These are phyloP conservation scores for Rhinatrema bivittatum DNA, from an alignment of 2,797 vertebrate species.

Conservation along the genomic window DNA sequence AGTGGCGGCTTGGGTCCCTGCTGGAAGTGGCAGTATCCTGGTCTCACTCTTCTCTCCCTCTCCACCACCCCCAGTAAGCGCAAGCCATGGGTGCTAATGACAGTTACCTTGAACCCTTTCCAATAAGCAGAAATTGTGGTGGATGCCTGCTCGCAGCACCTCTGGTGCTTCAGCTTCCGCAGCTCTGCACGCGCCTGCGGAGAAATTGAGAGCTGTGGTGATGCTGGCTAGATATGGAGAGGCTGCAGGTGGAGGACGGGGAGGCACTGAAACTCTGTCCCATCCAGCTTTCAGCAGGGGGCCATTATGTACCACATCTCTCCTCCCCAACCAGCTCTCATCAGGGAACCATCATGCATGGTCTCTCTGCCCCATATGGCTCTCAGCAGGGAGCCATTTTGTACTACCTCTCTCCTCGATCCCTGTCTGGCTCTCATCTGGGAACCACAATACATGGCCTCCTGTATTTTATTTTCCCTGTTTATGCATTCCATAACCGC, in stretches of 20 bases:
- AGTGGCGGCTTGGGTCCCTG: no score
- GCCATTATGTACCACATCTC: neutral
- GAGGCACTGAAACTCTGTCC: neutral
- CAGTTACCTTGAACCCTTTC: conserved; percentile 48
- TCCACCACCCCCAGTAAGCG: no score
- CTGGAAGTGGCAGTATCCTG: no score
- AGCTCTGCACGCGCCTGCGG: conserved; percentile 44
- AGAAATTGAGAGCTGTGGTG: conserved; percentile 5
- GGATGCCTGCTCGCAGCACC: conserved; percentile 9
- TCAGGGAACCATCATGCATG: neutral
- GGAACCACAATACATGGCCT: neutral
- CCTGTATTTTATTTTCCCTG: no score
- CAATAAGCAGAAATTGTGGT: conserved; percentile 41
- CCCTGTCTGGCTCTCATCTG: neutral
- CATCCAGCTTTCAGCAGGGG: no score
- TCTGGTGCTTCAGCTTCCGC: conserved; percentile 22
- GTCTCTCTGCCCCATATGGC: conserved; percentile 4
- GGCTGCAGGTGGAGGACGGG: no score
- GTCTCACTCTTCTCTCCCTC: no score
- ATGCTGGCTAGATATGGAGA: neutral
- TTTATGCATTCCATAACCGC: no score
- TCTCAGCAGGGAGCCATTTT: no score
- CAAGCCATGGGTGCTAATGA: neutral
- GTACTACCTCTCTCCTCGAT: neutral
- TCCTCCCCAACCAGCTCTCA: neutral